These are phyloP conservation scores for Chymomyza fuscimana DNA, from an alignment of 2,888 invertebrate species.

Conservation along the genomic window DNA sequence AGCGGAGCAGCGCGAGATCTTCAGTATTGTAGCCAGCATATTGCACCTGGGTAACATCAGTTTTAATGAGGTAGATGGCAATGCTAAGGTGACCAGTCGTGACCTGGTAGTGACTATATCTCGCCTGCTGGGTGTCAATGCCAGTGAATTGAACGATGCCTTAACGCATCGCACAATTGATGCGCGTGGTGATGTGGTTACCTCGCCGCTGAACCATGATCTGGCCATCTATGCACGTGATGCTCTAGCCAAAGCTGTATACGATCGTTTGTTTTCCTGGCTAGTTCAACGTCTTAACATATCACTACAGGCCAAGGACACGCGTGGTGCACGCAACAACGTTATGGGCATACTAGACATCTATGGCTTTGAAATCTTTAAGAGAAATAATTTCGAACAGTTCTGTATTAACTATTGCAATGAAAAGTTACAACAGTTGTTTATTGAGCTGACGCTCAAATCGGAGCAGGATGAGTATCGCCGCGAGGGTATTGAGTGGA, in stretches of 20 bases:
- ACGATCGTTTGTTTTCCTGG: conserved; percentile 95
- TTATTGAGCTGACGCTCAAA: conserved; percentile 93
- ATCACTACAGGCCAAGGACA: conserved; percentile 84
- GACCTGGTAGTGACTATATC: conserved; percentile 85
- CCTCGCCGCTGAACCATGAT: conserved; percentile 89
- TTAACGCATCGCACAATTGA: conserved; percentile 92
- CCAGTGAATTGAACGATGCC: conserved; percentile 84
- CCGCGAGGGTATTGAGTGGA: conserved; percentile 95
- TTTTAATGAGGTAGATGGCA: conserved; percentile 87
- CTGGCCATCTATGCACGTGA: conserved; percentile 92
- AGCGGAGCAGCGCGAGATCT: conserved; percentile 87
- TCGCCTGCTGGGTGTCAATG: conserved; percentile 88
- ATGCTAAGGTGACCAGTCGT: conserved; percentile 85
- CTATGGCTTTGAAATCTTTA: conserved; percentile 96
- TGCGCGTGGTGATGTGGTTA: conserved; percentile 90
- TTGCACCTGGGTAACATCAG: conserved; percentile 93
- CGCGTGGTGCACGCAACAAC: conserved; percentile 81
- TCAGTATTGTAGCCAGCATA: conserved; percentile 90
- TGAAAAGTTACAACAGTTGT: conserved; percentile 95
- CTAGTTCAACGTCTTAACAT: conserved; percentile 89
- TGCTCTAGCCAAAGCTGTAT: conserved; percentile 94
- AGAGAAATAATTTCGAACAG: conserved; percentile 89
- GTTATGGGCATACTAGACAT: conserved; percentile 96
- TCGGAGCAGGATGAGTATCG: conserved; percentile 96
- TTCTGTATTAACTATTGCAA: conserved; percentile 98